A percentile compares a stretch with the other conserved stretches of the same genome.
phyloP scores from a whole-genome alignment of 2,797 vertebrate genomes.

The Rhinoraja longicauda region DNA sequence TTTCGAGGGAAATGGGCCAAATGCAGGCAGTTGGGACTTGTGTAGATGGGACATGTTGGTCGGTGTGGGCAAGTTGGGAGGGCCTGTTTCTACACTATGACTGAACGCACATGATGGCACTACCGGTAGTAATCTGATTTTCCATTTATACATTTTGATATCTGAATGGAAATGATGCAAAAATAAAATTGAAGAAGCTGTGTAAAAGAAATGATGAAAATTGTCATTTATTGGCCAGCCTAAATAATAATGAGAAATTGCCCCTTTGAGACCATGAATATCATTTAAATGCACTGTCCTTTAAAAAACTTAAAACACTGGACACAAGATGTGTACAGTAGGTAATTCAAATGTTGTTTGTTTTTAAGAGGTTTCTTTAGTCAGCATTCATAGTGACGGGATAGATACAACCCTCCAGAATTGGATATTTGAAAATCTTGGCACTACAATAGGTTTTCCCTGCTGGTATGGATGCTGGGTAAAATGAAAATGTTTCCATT shows the following conservation, averaged over 20 bases:
- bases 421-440: not conserved
- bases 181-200: not conserved
- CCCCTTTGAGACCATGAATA: too few relatives aligned
- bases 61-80: too few relatives aligned
- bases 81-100: too few relatives aligned
- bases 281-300: not conserved
- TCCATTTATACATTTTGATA: not conserved
- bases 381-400: too few relatives aligned
- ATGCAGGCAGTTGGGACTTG: too few relatives aligned
- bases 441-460: not conserved
- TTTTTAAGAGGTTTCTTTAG: not conserved
- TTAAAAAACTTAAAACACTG: not conserved
- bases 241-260: not conserved
- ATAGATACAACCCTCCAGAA: not conserved
- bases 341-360: not conserved
- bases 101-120: too few relatives aligned
- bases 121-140: not conserved
- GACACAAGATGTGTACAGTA: not conserved
- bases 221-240: not conserved
- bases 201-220: not conserved
- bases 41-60: too few relatives aligned
- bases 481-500: not conserved
- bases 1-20: too few relatives aligned
- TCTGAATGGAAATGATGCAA: not conserved
- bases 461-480: not conserved